These are phyloP conservation scores for Dolichopus griseipennis DNA, from an alignment of 2,888 invertebrate genomes.

Conservation along the genomic window DNA sequence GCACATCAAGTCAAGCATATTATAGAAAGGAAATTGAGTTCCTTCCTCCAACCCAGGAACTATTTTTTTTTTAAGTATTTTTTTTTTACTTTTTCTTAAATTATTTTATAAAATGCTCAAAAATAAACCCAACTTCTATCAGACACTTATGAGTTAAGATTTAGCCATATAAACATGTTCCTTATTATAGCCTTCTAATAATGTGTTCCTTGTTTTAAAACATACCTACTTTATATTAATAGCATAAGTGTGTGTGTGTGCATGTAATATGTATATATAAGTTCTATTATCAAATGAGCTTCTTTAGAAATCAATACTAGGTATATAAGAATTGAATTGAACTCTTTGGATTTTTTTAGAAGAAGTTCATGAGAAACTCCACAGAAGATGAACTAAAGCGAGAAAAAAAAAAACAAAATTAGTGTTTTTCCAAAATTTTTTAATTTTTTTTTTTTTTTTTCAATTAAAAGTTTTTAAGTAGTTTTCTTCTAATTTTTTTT, in stretches of 20 bases:
- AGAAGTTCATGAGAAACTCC: background rate
- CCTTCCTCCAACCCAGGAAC: background rate
- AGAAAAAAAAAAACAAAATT: background rate
- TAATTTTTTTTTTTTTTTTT: background rate
- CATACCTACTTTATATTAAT: too few relatives aligned
- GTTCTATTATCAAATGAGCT: background rate
- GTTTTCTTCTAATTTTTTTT: background rate
- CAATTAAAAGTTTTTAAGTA: slow-evolving; percentile 3
- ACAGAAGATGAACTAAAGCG: too few relatives aligned
- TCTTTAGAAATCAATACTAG: background rate
- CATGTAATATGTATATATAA: too few relatives aligned
- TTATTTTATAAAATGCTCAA: too few relatives aligned
- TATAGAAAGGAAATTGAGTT: background rate
- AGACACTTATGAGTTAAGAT: too few relatives aligned
- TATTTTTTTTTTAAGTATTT: background rate
- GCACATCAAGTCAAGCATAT: slow-evolving; percentile 3
- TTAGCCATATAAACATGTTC: too few relatives aligned
- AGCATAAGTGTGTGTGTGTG: too few relatives aligned
- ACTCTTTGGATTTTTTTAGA: background rate
- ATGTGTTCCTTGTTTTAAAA: too few relatives aligned
- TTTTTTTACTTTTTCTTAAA: too few relatives aligned
- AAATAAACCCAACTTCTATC: too few relatives aligned
- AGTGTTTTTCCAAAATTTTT: background rate
- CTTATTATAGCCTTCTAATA: too few relatives aligned
- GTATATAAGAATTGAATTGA: background rate